Base-by-base conservation (phyloP, 2,113 vertebrate genomes). In the Apodemus sylvaticus region DNA sequence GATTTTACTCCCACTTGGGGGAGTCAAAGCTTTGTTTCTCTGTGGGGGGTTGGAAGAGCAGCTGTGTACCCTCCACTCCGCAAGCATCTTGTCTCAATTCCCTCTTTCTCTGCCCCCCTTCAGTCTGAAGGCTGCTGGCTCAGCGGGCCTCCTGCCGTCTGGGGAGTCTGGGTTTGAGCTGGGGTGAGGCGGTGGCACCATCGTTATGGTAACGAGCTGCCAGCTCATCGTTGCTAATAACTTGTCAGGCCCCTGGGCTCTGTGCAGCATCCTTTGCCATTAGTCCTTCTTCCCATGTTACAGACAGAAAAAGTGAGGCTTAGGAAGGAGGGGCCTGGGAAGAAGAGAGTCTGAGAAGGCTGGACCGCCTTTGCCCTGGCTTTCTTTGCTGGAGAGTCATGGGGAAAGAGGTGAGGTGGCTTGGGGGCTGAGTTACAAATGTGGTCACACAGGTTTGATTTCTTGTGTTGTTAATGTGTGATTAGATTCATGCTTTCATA, bases 191-290 rank as follows among this genome's bases (percentile, higher is more conserved):
- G 12, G 96, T 96, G 92, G 95, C 96, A 95, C 95, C 91, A 97
- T 98, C 74, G 97, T 98, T 97, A 98, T 97, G 97, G 97, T 96
- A 98, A 97, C 97, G 5, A 96, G 96, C 94, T 98, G 97, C 97
- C 96, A 98, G 97, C 95, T 98, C 97, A 97, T 97, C 78, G 8
- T 95, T 97, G 97, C 86, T 97, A 97, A 98, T 97, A 97, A 97
- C 97, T 97, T 96, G 96, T 96, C 86, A 10, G 95, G 96, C 96
- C 91, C 96, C 60, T 98, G 94, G 91, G 96, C 95, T 95, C 77
- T 53, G 26, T 83, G 86, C 73, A 76, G 78, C 89, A 26, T 93
- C 77, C 73, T 60, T 97, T 93, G 82, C 76, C 73, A 91, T 82
- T 45, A 76, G 82, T 55, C 42, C 48, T 95, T 98, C 96, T 97